These are phyloP conservation scores for Cephus runcator DNA, from an alignment of 2,888 invertebrate genomes.

Conservation along the genomic window DNA sequence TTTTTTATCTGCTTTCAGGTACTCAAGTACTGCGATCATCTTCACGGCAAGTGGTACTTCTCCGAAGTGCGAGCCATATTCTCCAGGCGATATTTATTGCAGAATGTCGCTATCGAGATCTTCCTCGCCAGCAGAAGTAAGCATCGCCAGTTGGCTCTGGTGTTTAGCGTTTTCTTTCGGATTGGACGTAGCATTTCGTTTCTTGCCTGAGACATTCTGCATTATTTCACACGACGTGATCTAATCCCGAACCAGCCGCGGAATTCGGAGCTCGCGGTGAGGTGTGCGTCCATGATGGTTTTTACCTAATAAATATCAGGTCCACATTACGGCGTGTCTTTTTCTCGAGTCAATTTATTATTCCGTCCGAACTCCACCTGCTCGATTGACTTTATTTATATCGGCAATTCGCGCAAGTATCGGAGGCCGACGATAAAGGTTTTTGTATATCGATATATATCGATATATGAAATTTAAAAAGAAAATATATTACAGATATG, in stretches of 20 bases:
- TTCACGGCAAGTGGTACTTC: conserved; percentile 99
- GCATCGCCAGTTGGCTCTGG: conserved; percentile 59
- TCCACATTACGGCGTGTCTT: conserved; percentile 50
- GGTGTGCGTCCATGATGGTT: conserved; percentile 47
- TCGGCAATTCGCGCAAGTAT: conserved; percentile 4
- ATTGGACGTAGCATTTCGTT: conserved; percentile 39
- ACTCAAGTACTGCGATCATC: conserved; percentile 96
- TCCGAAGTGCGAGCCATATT: conserved; percentile 99
- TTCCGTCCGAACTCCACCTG: conserved; percentile 26
- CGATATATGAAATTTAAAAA: no score
- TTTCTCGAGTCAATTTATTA: conserved; percentile 51
- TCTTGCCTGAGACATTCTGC: conserved; percentile 45
- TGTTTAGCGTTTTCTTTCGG: background rate
- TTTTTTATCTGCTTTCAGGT: conserved; percentile 74
- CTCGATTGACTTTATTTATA: conserved; percentile 8
- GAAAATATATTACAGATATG: no score
- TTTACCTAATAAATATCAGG: conserved; percentile 60
- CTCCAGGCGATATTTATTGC: conserved; percentile 94
- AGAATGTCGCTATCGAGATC: conserved; percentile 97
- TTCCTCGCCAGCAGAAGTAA: conserved; percentile 98
- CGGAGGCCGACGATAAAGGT: background rate
- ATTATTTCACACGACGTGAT: conserved; percentile 53
- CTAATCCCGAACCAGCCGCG: conserved; percentile 42
- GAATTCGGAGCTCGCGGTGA: conserved; percentile 51
- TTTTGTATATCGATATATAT: no score